Conservation (phyloP, 1,140 invertebrate species). For the Orius laevigatus region DNA sequence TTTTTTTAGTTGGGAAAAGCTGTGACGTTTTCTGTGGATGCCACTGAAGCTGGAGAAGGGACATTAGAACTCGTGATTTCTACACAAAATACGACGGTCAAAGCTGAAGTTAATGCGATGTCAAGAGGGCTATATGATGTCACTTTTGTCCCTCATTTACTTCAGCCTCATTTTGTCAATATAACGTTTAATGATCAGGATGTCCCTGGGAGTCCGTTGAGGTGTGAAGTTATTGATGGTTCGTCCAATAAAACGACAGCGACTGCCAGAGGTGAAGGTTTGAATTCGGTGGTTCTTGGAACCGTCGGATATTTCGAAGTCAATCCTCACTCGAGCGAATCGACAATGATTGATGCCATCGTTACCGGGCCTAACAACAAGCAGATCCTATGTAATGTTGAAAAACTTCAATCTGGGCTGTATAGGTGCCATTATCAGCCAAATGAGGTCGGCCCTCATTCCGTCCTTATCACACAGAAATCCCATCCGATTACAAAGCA, state of each 20-base stretch:
- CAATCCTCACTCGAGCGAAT: conserved; percentile 25
- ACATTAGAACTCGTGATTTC: conserved; percentile 89
- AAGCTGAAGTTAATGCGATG: conserved; percentile 75
- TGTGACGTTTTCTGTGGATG: conserved; percentile 84
- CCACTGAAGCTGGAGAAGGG: conserved; percentile 87
- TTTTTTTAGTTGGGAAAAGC: conserved; percentile 49
- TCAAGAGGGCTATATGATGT: conserved; percentile 89
- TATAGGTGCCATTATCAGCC: conserved; percentile 39
- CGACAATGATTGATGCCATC: conserved; percentile 20
- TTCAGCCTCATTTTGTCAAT: conserved; percentile 81
- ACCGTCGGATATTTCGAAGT: conserved; percentile 41
- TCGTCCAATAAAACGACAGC: conserved; percentile 26
- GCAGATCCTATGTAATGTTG: conserved; percentile 33
- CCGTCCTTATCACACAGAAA: conserved; percentile 36
- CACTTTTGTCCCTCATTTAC: conserved; percentile 83
- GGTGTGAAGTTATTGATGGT: conserved; percentile 38
- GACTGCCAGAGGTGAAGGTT: conserved; percentile 31
- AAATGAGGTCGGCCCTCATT: conserved; percentile 42
- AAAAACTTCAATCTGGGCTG: conserved; percentile 32
- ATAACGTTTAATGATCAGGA: conserved; percentile 93
- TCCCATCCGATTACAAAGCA: conserved; percentile 38
- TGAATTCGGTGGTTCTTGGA: conserved; percentile 37
- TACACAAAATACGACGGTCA: conserved; percentile 71
- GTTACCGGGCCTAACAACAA: conserved; percentile 35
- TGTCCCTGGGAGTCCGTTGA: conserved; percentile 78